phyloP scores from a whole-genome alignment of 2,888 invertebrate species.

The Aelia acuminata region DNA sequence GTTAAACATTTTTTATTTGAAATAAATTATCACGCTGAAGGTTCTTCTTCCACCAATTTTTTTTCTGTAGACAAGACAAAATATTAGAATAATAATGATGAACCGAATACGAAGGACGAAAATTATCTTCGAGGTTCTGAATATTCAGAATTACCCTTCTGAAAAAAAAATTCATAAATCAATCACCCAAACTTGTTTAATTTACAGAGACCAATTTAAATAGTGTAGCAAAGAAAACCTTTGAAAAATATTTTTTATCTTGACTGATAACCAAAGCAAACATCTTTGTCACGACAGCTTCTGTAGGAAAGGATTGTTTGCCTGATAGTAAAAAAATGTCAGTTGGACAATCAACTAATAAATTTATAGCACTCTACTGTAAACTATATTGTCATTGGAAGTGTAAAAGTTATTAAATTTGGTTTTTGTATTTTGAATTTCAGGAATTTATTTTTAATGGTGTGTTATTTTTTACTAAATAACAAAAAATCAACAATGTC shows the following conservation, averaged over 20 bases:
- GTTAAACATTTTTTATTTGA: too few relatives aligned
- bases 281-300: constrained; percentile 23
- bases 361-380: constrained; percentile 16
- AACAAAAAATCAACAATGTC: too few relatives aligned
- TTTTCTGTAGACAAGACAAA: too few relatives aligned
- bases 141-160: neutral
- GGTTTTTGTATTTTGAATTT: too few relatives aligned
- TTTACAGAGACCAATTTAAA: neutral
- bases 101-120: too few relatives aligned
- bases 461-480: too few relatives aligned
- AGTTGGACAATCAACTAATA: neutral
- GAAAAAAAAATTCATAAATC: neutral
- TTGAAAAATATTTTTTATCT: constrained; percentile 32
- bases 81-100: too few relatives aligned
- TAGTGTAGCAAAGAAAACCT: neutral
- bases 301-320: constrained; percentile 33
- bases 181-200: neutral
- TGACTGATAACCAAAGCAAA: constrained; percentile 1
- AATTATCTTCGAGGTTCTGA: neutral
- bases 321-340: constrained; percentile 37
- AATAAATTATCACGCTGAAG: too few relatives aligned
- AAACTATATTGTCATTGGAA: constrained; percentile 3
- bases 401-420: too few relatives aligned
- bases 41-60: too few relatives aligned
- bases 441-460: too few relatives aligned